Evolutionary conservation across 2,797 vertebrate genomes (phyloP), one percentile per base, ranked within the genome.

Genomic region (Tokudaia muenninki): DNA sequence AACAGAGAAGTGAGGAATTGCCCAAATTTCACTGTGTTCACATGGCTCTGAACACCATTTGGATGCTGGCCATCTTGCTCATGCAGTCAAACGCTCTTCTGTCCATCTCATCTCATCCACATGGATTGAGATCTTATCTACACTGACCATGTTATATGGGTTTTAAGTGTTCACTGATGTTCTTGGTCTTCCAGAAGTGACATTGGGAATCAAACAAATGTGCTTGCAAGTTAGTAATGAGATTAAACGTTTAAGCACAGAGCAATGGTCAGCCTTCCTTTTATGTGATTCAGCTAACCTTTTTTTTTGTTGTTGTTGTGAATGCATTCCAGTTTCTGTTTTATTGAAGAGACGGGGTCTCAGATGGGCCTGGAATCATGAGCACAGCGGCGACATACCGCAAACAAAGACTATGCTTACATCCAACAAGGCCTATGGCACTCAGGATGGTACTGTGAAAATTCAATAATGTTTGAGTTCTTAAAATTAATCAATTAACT

Each of bases 351-450:
- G 6, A 14, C 1, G 37, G 21, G 52, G 21, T 14, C 22, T 37
- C 79, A 37, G 34, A 37, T 14, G 79, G 13, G 0, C 11, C 5
- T 34, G 26, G 52, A 0, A 4, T 37, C 4, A 4, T 14, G 79
- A 59, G 8, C 1, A 3, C 19, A 37, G 2, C 1, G 2, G 1
- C 2, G 2, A 0, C 21, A 14, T 0, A 37, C 2, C 2, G 14
- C 79, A 57, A 14, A 24, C 0, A 57, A 37, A 13, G 81, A 44
- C n/a, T 26, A 22, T 82, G 11, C 12, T 26, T 24, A 61, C 22
- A 83, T 24, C 0, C 0, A 13, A 83, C 29, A 83, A 83, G 37
- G n/a, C 81, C 22, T 87, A 65, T 22, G 17, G 13, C 24, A 17
- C 65, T 3, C 2, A 2, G 5, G 47, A 72, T 3, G 84, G 84